phyloP scores from a whole-genome alignment of 2,888 invertebrate genomes.

The Amblyjoppa proteus region DNA sequence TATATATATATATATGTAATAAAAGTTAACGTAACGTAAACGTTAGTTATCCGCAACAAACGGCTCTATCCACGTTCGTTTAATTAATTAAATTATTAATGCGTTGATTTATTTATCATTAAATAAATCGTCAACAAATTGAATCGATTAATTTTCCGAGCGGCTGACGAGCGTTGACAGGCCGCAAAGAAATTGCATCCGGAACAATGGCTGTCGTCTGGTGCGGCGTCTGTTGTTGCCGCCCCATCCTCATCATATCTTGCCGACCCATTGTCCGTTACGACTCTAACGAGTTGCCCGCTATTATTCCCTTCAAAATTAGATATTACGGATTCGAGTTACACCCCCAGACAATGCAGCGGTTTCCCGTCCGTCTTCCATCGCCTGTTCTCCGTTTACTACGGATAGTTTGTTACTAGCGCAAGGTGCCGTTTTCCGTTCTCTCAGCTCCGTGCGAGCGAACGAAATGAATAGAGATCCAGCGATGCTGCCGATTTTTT shows the following conservation, averaged over 20 bases:
- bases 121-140: not conserved
- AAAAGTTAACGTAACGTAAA: no score
- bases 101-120: not conserved
- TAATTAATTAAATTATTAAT: not conserved
- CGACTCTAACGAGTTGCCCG: constrained; percentile 42
- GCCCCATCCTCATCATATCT: constrained; percentile 15
- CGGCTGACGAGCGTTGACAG: not conserved
- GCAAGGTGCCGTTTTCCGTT: not conserved
- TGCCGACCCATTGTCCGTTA: constrained; percentile 34
- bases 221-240: constrained; percentile 27
- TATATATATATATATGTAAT: no score
- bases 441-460: not conserved
- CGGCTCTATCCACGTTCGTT: not conserved
- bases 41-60: no score
- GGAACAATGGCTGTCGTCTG: not conserved
- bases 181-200: not conserved
- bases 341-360: constrained; percentile 23
- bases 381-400: not conserved
- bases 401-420: not conserved
- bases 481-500: not conserved
- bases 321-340: constrained; percentile 46
- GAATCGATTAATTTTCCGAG: not conserved
- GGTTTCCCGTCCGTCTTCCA: not conserved
- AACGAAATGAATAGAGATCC: not conserved
- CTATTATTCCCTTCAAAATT: constrained; percentile 54